These are phyloP conservation scores for Salvator merianae DNA, from an alignment of 2,113 vertebrate species.

Conservation along the genomic window DNA sequence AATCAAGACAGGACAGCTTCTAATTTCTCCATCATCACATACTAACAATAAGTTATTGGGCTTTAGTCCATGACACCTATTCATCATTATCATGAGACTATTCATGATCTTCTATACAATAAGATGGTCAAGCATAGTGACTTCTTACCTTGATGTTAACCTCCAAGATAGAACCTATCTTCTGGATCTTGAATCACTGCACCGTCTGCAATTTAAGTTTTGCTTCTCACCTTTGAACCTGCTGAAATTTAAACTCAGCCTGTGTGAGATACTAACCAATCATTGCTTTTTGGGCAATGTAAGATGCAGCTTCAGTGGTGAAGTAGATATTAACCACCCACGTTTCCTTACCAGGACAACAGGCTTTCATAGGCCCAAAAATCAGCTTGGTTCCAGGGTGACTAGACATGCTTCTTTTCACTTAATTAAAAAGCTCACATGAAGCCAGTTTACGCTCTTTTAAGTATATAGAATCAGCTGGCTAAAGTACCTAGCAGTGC, in stretches of 20 bases:
- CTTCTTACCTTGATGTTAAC: slow-evolving; percentile 59
- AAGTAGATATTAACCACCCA: slow-evolving; percentile 58
- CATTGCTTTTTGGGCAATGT: slow-evolving; percentile 49
- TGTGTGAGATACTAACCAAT: slow-evolving; percentile 64
- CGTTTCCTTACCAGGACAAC: slow-evolving; percentile 42
- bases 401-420: slow-evolving; percentile 57
- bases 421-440: slow-evolving; percentile 68
- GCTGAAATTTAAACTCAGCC: slow-evolving; percentile 65
- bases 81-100: not conserved
- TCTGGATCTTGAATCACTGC: slow-evolving; percentile 51
- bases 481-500: slow-evolving; percentile 54
- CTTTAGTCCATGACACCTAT: not conserved
- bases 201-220: slow-evolving; percentile 36
- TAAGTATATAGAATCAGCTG: slow-evolving; percentile 69
- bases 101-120: not conserved
- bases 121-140: not conserved
- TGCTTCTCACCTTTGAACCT: slow-evolving; percentile 56
- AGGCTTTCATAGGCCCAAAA: slow-evolving; percentile 45
- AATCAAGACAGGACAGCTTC: not conserved
- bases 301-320: slow-evolving; percentile 35
- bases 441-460: slow-evolving; percentile 52
- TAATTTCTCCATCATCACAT: not conserved
- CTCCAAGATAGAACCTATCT: slow-evolving; percentile 33
- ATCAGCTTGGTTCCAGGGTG: slow-evolving; percentile 51
- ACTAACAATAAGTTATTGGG: not conserved